These are phyloP conservation scores for Ahaetulla prasina DNA, from an alignment of 2,113 vertebrate species.

Conservation along the genomic window DNA sequence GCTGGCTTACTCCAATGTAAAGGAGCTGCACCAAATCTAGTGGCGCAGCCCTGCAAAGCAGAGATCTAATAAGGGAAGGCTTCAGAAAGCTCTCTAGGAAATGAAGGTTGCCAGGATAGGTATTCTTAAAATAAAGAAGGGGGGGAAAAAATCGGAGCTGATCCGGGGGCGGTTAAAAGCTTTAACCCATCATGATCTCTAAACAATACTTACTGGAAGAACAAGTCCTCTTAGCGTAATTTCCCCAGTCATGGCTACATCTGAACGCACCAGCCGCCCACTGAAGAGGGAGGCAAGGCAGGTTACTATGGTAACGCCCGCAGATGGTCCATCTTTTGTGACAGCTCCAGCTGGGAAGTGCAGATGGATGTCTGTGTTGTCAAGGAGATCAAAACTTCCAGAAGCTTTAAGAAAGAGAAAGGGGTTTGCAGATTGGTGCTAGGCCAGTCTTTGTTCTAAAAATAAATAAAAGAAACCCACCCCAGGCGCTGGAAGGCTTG, in stretches of 20 bases:
- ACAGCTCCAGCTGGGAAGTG: constrained; percentile 98
- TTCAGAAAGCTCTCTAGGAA: background rate
- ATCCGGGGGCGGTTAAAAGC: background rate
- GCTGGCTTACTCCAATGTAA: background rate
- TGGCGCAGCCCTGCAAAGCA: background rate
- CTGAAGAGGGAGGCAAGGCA: constrained; percentile 96
- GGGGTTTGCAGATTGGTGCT: constrained; percentile 56
- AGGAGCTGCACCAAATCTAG: background rate
- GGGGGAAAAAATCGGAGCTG: background rate
- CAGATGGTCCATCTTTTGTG: constrained; percentile 97
- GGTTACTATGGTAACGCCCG: constrained; percentile 96
- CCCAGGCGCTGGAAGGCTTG: constrained; percentile 10
- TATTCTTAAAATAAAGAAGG: background rate
- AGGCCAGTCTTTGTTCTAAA: constrained; percentile 31
- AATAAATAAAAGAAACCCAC: background rate
- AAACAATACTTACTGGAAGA: constrained; percentile 82
- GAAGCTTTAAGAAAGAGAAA: constrained; percentile 73
- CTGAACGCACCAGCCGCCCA: constrained; percentile 87
- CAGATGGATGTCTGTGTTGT: constrained; percentile 98
- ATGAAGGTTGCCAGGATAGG: background rate
- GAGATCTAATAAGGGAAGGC: background rate
- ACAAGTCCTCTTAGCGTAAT: constrained; percentile 95
- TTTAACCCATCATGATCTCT: background rate
- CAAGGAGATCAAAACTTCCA: constrained; percentile 90
- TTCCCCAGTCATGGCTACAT: constrained; percentile 97